A percentile compares a stretch with the other conserved stretches of the same genome.
These are phyloP conservation scores for Hylaea fasciaria DNA, from an alignment of 2,888 invertebrate species.

Conservation along the genomic window DNA sequence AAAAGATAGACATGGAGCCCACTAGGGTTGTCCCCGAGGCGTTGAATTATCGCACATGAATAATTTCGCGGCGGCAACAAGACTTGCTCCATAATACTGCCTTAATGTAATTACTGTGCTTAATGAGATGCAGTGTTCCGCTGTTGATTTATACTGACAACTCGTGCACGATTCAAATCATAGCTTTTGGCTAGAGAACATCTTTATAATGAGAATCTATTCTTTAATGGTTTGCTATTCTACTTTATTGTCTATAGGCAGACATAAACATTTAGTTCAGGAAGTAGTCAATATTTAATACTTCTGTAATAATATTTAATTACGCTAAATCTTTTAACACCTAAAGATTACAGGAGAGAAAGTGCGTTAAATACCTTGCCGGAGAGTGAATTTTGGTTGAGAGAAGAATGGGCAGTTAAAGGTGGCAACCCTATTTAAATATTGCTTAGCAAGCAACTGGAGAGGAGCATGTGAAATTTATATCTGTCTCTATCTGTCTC, in stretches of 20 bases:
- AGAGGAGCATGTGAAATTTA: constrained; percentile 60
- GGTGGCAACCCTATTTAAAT: constrained; percentile 59
- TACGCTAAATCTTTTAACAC: too few species aligned
- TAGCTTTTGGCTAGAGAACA: constrained; percentile 8
- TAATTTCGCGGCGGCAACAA: constrained; percentile 65
- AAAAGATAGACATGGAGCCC: constrained; percentile 80
- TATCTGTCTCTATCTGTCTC: constrained; percentile 66
- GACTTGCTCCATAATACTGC: constrained; percentile 61
- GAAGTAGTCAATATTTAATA: background rate
- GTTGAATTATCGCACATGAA: constrained; percentile 64
- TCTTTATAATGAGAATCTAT: constrained; percentile 5
- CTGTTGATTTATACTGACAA: constrained; percentile 28
- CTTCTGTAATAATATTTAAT: too few species aligned
- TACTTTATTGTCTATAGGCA: background rate
- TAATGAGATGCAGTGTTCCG: constrained; percentile 55
- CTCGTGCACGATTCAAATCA: constrained; percentile 14
- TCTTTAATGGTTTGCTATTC: background rate
- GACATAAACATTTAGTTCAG: background rate
- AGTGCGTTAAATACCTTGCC: too few species aligned
- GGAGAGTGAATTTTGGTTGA: too few species aligned
- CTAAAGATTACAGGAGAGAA: too few species aligned
- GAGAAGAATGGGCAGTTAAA: too few species aligned
- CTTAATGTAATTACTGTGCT: constrained; percentile 62
- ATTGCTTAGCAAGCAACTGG: constrained; percentile 54
- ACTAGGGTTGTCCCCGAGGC: constrained; percentile 70